Percentiles rank a stretch among this genome's conserved stretches.
Evolutionary conservation across 2,113 vertebrate genomes (phyloP).

Genomic region (Lates calcarifer): DNA sequence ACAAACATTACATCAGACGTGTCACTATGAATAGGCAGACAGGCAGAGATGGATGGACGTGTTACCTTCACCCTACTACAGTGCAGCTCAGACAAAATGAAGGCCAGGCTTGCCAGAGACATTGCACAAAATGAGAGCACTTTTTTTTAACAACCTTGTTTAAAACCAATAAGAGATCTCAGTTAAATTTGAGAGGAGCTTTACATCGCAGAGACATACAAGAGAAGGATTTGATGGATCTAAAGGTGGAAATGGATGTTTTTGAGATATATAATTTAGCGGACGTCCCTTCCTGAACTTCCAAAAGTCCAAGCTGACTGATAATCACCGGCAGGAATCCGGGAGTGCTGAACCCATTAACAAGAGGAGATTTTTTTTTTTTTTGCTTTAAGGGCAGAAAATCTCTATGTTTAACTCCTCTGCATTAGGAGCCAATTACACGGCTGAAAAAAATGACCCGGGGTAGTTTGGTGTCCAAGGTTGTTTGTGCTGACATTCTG

Average conservation of each 20-base stretch:
- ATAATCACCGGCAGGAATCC: conserved; percentile 59
- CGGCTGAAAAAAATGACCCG: conserved; percentile 74
- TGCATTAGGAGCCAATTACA: conserved; percentile 80
- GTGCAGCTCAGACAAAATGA: conserved; percentile 35
- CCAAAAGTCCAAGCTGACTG: conserved; percentile 45
- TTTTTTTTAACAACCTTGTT: background rate
- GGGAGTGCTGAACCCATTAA: conserved; percentile 58
- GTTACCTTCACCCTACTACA: conserved; percentile 25
- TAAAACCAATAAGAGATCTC: conserved; percentile 3
- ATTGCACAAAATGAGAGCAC: conserved; percentile 1
- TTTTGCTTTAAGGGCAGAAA: conserved; percentile 72
- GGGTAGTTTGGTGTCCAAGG: conserved; percentile 74
- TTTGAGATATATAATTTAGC: conserved; percentile 26
- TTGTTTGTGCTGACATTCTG: conserved; percentile 81
- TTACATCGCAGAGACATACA: background rate
- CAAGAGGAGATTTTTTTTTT: conserved; percentile 48
- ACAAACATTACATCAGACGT: conserved; percentile 72
- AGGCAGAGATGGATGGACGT: conserved; percentile 40
- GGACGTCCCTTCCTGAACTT: conserved; percentile 38
- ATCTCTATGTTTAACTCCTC: conserved; percentile 71
- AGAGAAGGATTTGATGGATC: background rate
- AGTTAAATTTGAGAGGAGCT: background rate
- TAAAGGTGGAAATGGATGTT: conserved; percentile 1
- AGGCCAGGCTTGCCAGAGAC: conserved; percentile 1
- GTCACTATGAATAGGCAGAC: conserved; percentile 46